Evolutionary conservation across 2,113 vertebrate species (phyloP), one percentile per base, ranked within the genome.

Genomic region (Vulpes ferrilata): DNA sequence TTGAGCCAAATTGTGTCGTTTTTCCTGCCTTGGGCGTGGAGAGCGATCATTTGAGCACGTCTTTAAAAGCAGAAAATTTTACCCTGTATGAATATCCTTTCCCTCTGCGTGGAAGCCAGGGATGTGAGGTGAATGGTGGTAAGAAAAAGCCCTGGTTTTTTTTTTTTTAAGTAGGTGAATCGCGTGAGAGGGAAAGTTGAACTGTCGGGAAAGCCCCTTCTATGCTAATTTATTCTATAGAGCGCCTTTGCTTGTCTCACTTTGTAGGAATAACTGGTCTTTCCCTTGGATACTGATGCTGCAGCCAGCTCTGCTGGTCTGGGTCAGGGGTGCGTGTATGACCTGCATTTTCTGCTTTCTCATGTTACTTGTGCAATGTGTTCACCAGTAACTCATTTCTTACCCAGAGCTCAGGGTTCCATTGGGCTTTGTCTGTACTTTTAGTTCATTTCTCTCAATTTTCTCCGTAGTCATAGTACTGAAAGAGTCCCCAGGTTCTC

Each of bases 331-430:
- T 88, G 97, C 95, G 96, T 81, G 98, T 98, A 93, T 98, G 98
- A 98, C 98, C 98, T 98, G 98, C 98, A 97, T 99, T 99, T 99
- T 99, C 98, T 99, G 99, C 99, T 98, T 99, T 98, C 98, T 99
- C 99, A 99, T 98, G 98, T 98, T 98, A 98, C 98, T 98, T 95
- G 97, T 98, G 98, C 92, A 96, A 88, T 97, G 97, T 97, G 90
- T 96, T 97, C 97, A 96, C 97, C 96, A 93, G 95, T 90, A 96
- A 97, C 95, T 97, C 96, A 93, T 76, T 82, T 95, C 85, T 97
- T 88, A 57, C 94, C 91, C 95, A 93, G 94, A 74, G 94, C 95
- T 81, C 74, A 92, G 74, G 97, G 74, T 94, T 96, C 95, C 95
- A 53, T 88, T 89, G 81, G 88, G 95, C 97, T 95, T 98, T 97